Evolutionary conservation across 2,797 vertebrate species (phyloP), one percentile per base, ranked within the genome.

Genomic region (Molossus molossus): DNA sequence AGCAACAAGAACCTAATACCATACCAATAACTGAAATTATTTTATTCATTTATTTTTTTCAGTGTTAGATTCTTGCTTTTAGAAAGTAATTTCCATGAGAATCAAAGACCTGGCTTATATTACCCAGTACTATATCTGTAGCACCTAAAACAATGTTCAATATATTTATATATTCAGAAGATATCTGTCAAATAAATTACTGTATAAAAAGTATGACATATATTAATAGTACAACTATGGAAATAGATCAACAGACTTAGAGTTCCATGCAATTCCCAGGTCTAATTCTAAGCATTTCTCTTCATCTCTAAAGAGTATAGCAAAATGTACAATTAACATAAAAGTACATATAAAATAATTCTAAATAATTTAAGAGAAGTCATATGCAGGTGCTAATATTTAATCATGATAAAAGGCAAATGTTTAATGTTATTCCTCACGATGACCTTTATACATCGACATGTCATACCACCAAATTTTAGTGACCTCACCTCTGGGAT

Each of bases 101-200:
- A 81, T 50, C 21, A 76, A 88, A 88, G 27, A 45, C 1, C 6
- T 81, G 48, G 9, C 9, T 67, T 81, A 1, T 50, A 23, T 64
- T 82, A 14, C 64, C 92, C 27, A 75, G 9, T 40, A 21, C 1
- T 80, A 0, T 53, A 84, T 12, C 23, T 21, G 2, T 5, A 91
- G 6, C 27, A 91, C 5, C n/a, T 37, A 90, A 9, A 91, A 83
- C 33, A 86, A 65, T 50, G n/a, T 55, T 14, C 18, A 80, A 58
- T 20, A 60, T 58, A 81, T 25, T 87, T 48, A 29, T 25, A 21
- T 15, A 57, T 18, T 80, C 25, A 33, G 20, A 21, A 85, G 87
- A 48, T 53, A 88, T 76, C 53, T 96, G 45, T 79, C 21, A 94
- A 69, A 58, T 79, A 77, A 62, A 79, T 94, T n/a, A 60, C 18